Conservation (phyloP, 2,797 vertebrate species). For the Gadopsis marmoratus region DNA sequence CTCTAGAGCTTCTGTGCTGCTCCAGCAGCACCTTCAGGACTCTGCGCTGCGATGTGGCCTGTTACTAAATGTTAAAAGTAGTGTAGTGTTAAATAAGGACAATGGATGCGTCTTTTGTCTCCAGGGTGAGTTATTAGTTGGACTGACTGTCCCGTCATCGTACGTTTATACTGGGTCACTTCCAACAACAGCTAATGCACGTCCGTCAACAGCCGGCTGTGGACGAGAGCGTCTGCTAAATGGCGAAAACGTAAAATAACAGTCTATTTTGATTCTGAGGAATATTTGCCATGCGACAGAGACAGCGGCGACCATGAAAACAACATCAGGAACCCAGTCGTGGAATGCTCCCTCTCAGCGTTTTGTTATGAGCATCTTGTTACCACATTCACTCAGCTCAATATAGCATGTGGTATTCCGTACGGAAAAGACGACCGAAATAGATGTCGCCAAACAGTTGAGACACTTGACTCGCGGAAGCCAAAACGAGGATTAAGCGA, state of each 20-base stretch:
- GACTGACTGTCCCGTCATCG: neutral
- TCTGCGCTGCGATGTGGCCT: neutral
- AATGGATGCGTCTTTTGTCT: neutral
- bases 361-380: conserved; percentile 75
- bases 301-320: conserved; percentile 59
- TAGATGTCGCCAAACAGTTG: conserved; percentile 59
- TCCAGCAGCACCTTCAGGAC: conserved; percentile 27
- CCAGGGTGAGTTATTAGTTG: conserved; percentile 3
- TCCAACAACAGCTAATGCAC: conserved; percentile 22
- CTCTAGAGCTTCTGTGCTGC: conserved; percentile 44
- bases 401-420: conserved; percentile 73
- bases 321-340: conserved; percentile 77
- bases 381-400: conserved; percentile 74
- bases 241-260: conserved; percentile 48
- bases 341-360: conserved; percentile 75
- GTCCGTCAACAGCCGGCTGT: neutral
- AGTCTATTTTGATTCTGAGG: conserved; percentile 59
- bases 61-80: conserved; percentile 15
- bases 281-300: conserved; percentile 61
- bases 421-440: conserved; percentile 73
- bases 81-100: neutral
- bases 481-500: conserved; percentile 55
- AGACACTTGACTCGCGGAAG: conserved; percentile 51
- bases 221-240: conserved; percentile 11
- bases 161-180: neutral